Base-by-base conservation (phyloP, 2,113 vertebrate genomes). In the Notothenia coriiceps region DNA sequence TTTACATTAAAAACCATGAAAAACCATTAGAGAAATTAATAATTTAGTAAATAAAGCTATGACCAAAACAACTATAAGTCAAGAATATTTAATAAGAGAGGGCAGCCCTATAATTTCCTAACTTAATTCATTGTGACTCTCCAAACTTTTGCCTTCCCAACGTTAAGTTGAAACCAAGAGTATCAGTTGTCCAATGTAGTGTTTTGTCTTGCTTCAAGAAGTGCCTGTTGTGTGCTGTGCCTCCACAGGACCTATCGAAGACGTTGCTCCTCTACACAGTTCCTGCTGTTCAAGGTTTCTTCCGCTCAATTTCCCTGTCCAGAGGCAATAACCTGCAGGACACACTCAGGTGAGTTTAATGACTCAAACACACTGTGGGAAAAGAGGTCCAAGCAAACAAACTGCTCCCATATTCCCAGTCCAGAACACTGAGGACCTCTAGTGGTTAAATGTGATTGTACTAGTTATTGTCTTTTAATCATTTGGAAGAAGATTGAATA, bases 261-360 rank as follows among this genome's bases (percentile, higher is more conserved):
- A 99, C 97, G 0, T 92, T 99, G 46, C 88, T 99, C 74, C 92
- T 98, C 86, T 99, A 99, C 94, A 99, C 98, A 0, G 98, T 99
- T 44, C 98, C 98, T n/a, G 98, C 98, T 6, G 98, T 99, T 80
- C 98, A 99, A 80, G 98, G 98, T 18, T 99, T 99, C 92, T 99
- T 98, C 95, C 94, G 98, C 13, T 99, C 98, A 64, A 99, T 99
- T 87, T 98, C 98, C 65, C 90, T 99, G 75, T 99, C 98, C 40
- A 95, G 97, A 79, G 98, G 98, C 86, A 99, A 99, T 89, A 99
- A 99, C 89, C 94, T 99, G 4, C 98, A 99, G 85, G 98, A 99
- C 85, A 99, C 98, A 0, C 96, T 99, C 70, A 97, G 98, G 98
- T 99, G 91, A 80, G 70, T 33, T 40, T 29, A 79, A 44, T 4